Evolutionary conservation across 2,113 vertebrate species (phyloP).

Genomic region (Speoplatyrhinus poulsoni): DNA sequence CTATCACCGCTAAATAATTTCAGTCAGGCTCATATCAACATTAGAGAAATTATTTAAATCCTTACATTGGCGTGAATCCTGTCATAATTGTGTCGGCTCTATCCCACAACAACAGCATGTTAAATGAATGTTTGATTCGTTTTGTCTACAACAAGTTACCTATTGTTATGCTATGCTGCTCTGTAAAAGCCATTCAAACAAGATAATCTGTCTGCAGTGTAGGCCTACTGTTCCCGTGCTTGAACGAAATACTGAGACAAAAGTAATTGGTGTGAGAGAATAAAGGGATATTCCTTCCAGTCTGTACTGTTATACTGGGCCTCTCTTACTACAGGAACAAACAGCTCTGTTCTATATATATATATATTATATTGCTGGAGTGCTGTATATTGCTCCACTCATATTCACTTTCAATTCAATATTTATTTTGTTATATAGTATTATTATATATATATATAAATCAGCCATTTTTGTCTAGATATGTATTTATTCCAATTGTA

Average conservation of each 20-base stretch:
- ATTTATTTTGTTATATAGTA: too few species aligned
- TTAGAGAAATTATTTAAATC: constrained; percentile 70
- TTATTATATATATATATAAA: not conserved
- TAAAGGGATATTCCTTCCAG: constrained; percentile 57
- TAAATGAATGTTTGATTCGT: constrained; percentile 72
- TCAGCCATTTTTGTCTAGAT: constrained; percentile 4
- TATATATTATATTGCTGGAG: too few species aligned
- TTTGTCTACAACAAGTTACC: constrained; percentile 74
- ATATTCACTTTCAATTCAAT: not conserved
- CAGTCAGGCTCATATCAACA: constrained; percentile 26
- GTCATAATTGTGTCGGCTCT: constrained; percentile 44
- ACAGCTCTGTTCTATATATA: constrained; percentile 6
- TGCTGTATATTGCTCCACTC: too few species aligned
- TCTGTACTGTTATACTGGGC: constrained; percentile 19
- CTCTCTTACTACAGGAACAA: constrained; percentile 1
- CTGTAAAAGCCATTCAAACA: constrained; percentile 74
- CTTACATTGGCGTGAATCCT: constrained; percentile 60
- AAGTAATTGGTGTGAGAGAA: constrained; percentile 60
- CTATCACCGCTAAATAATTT: too few species aligned
- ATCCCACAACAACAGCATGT: constrained; percentile 51
- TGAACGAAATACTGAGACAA: constrained; percentile 65
- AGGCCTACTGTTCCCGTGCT: constrained; percentile 46
- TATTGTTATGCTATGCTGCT: constrained; percentile 69
- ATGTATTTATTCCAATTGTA: too few species aligned
- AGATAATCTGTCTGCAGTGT: constrained; percentile 71